These are phyloP conservation scores for Spodoptera frugiperda DNA, from an alignment of 1,140 invertebrate genomes.

Conservation along the genomic window DNA sequence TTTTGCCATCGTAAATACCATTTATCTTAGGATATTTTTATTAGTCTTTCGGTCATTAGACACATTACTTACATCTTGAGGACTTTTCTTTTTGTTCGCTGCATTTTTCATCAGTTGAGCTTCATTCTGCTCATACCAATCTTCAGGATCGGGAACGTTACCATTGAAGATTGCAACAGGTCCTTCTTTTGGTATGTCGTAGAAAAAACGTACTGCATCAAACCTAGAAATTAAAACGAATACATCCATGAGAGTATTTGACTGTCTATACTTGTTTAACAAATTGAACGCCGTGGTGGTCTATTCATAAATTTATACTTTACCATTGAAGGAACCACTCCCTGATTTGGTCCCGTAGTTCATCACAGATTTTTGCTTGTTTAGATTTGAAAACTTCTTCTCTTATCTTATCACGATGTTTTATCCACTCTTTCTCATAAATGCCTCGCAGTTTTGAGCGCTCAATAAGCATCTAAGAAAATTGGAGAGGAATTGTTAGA, in stretches of 20 bases:
- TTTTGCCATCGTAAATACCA: too few relatives aligned
- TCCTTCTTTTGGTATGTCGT: constrained; percentile 71
- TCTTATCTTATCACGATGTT: constrained; percentile 55
- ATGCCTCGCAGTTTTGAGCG: constrained; percentile 45
- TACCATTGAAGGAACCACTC: constrained; percentile 74
- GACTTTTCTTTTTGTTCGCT: constrained; percentile 68
- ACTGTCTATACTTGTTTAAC: too few relatives aligned
- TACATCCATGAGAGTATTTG: not conserved
- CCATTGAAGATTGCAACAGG: constrained; percentile 62
- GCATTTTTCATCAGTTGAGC: constrained; percentile 58
- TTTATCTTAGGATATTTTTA: too few relatives aligned
- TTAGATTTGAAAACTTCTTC: constrained; percentile 55
- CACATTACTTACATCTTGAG: constrained; percentile 57
- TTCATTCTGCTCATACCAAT: constrained; percentile 69
- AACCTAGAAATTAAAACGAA: constrained; percentile 56
- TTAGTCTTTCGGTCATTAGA: too few relatives aligned
- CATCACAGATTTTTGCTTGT: constrained; percentile 57
- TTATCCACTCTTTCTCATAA: constrained; percentile 54
- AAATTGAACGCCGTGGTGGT: too few relatives aligned
- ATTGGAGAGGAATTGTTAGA: not conserved
- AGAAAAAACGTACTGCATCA: constrained; percentile 61
- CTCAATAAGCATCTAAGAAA: constrained; percentile 46
- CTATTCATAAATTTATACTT: not conserved
- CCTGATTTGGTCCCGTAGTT: constrained; percentile 65
- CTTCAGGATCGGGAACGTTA: constrained; percentile 62